Evolutionary conservation across 2,797 vertebrate genomes (phyloP).

Genomic region (Phrynocephalus guinanensis): DNA sequence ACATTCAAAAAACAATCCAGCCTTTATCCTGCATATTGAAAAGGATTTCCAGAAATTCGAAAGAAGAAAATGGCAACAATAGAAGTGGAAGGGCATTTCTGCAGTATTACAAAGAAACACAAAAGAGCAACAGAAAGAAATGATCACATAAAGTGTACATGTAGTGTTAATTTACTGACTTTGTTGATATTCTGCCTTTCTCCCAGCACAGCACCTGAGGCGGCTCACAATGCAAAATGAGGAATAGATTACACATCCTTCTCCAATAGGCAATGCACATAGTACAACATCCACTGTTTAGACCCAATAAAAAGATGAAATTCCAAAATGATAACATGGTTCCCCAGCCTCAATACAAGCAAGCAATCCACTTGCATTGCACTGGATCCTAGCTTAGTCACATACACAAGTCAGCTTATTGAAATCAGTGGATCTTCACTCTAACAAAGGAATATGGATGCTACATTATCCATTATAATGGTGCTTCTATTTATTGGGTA

Average conservation of each 20-base stretch:
- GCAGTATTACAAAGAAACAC: neutral
- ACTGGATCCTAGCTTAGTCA: neutral
- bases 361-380: neutral
- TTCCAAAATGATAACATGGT: neutral
- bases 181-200: too few relatives aligned
- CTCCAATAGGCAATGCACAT: too few relatives aligned
- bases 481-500: too few relatives aligned
- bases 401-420: neutral
- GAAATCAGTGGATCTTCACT: neutral
- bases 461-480: too few relatives aligned
- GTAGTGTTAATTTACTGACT: too few relatives aligned
- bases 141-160: neutral
- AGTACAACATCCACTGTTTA: neutral
- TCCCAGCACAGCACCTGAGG: too few relatives aligned
- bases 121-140: neutral
- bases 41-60: neutral
- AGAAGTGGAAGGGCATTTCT: too few relatives aligned
- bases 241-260: neutral
- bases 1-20: neutral
- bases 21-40: neutral
- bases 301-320: neutral
- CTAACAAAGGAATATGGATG: neutral
- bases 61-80: neutral
- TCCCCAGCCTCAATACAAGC: neutral
- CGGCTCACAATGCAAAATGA: neutral